These are phyloP conservation scores for Chlorops oryzae DNA, from an alignment of 1,140 invertebrate genomes.

Conservation along the genomic window DNA sequence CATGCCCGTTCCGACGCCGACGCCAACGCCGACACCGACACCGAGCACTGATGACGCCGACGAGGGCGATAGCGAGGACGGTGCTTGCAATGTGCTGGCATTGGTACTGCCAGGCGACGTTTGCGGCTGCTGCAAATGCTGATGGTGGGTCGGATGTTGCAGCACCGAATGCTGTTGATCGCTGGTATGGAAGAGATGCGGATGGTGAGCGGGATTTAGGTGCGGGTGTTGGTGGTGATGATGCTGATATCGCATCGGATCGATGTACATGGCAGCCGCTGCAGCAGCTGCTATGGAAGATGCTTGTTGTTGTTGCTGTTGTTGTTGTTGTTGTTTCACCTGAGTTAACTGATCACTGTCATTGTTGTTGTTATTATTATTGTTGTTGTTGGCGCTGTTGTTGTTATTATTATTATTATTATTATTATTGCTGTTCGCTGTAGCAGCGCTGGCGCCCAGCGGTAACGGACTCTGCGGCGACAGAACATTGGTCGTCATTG, in stretches of 20 bases:
- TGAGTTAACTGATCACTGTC: conserved; percentile 26
- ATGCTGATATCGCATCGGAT: conserved; percentile 46
- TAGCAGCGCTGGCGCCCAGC: conserved; percentile 21
- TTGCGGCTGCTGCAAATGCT: conserved; percentile 31
- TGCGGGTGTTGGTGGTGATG: conserved; percentile 44
- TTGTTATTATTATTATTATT: conserved; percentile 41
- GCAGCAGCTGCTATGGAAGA: conserved; percentile 45
- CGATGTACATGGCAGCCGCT: conserved; percentile 47
- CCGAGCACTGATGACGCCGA: conserved; percentile 30
- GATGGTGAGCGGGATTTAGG: conserved; percentile 46
- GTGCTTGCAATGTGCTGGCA: conserved; percentile 33
- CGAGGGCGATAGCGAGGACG: conserved; percentile 34
- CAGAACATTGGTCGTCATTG: conserved; percentile 45
- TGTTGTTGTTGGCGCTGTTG: conserved; percentile 23
- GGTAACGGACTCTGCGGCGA: conserved; percentile 39
- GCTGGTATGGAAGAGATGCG: conserved; percentile 45
- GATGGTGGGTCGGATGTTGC: conserved; percentile 30
- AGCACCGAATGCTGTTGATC: conserved; percentile 32
- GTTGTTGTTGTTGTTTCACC: conserved; percentile 25
- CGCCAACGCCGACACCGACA: conserved; percentile 21
- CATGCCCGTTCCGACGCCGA: conserved; percentile 26
- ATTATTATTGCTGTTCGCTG: conserved; percentile 18
- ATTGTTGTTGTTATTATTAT: conserved; percentile 32
- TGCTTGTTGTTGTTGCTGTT: conserved; percentile 38
- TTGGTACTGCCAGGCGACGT: conserved; percentile 36